Base-by-base conservation (phyloP, 2,797 vertebrate species). In the Streptopelia turtur region DNA sequence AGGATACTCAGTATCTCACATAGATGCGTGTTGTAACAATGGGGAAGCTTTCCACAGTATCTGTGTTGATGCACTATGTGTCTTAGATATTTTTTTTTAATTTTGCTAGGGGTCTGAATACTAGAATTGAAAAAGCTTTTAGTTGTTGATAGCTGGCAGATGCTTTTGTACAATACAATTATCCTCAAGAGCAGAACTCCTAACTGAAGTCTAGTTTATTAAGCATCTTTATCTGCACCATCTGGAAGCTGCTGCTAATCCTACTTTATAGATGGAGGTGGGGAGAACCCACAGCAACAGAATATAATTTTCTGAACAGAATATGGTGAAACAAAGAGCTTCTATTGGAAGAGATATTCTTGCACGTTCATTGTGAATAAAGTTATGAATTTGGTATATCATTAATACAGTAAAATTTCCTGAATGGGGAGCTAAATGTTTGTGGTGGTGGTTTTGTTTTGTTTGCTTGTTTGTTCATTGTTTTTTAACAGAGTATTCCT, bases 101-200 rank as follows among this genome's bases (percentile, higher is more conserved):
- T 83, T 79, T 41, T 64, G 60, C 39, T 83, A 61, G 28, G 43
- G 89, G 60, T 89, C 39, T 55, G 43, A 90, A 56, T 84, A 53
- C 55, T 85, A 18, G 82, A 89, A 90, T 92, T 94, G 85, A 35
- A 89, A 56, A 79, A 39, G 77, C 28, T 64, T 83, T 55, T 94
- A 33, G 57, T 74, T 71, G 3, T 74, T 64, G 33, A n/a, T 87
- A 56, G 64, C n/a, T 63, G 30, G 22, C 37, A 20, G 10, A 47
- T 3, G 27, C 69, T 93, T 86, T n/a, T 18, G 10, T 87, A 63
- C 35, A 55, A 45, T 75, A 28, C 23, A 71, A 31, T 28, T 63
- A 27, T 59, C 74, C 43, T 82, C 66, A 59, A 72, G 43, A 93
- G 84, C 24, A 71, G 69, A 88, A 83, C n/a, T 70, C 52, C 70